Percentiles rank a stretch among this genome's conserved stretches.
Evolutionary conservation across 2,797 vertebrate genomes (phyloP).

Genomic region (Malacoctenus gilli): DNA sequence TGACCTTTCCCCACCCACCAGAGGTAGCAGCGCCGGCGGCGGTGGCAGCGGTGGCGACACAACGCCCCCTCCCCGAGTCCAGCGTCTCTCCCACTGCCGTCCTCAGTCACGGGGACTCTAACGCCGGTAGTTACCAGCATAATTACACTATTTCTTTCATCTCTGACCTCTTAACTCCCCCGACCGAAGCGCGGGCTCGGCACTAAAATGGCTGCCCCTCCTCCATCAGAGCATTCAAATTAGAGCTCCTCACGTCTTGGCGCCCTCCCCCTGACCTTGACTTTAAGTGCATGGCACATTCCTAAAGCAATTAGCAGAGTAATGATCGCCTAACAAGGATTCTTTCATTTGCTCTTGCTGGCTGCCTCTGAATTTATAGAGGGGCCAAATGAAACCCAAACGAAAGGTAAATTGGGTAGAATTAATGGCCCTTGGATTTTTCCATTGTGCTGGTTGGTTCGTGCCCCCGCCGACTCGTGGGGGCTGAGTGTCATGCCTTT

Average conservation of each 20-base stretch:
- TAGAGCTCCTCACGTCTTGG: slow-evolving; percentile 66
- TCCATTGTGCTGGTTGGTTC: slow-evolving; percentile 76
- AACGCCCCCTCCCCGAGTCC: slow-evolving; percentile 53
- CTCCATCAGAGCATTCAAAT: slow-evolving; percentile 78
- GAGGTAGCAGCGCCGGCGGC: slow-evolving; percentile 46
- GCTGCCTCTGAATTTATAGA: slow-evolving; percentile 83
- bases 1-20: slow-evolving; percentile 77
- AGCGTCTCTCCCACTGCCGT: slow-evolving; percentile 40
- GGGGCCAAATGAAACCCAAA: slow-evolving; percentile 83
- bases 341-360: slow-evolving; percentile 83
- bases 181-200: slow-evolving; percentile 47
- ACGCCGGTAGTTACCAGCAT: slow-evolving; percentile 72
- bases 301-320: slow-evolving; percentile 85
- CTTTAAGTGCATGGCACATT: slow-evolving; percentile 81
- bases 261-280: slow-evolving; percentile 81
- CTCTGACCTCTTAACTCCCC: slow-evolving; percentile 76
- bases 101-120: slow-evolving; percentile 69
- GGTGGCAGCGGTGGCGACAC: slow-evolving; percentile 33
- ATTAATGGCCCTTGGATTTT: slow-evolving; percentile 83
- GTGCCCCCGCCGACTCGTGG: slow-evolving; percentile 73
- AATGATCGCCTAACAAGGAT: slow-evolving; percentile 86
- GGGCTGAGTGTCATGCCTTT: slow-evolving; percentile 79
- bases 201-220: slow-evolving; percentile 68
- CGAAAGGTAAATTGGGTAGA: slow-evolving; percentile 86
- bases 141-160: slow-evolving; percentile 82